These are phyloP conservation scores for Bradypodion ventrale DNA, from an alignment of 2,797 vertebrate genomes.

Conservation along the genomic window DNA sequence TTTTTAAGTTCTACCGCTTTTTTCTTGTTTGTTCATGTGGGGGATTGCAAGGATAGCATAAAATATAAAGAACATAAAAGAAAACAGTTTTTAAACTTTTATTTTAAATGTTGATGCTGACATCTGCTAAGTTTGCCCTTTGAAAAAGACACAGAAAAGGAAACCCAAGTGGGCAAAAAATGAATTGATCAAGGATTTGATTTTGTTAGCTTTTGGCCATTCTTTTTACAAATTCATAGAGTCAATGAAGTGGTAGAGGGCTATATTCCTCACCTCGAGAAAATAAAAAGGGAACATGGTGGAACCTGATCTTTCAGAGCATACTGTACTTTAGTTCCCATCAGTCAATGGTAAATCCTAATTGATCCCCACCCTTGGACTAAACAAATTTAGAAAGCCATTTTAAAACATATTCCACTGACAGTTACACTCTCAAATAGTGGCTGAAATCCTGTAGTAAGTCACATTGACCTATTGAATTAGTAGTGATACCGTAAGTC, in stretches of 20 bases:
- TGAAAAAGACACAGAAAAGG: neutral
- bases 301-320: neutral
- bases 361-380: too few species aligned
- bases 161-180: neutral
- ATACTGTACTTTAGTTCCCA: neutral
- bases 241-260: neutral
- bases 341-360: neutral
- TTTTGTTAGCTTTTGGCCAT: neutral
- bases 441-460: neutral
- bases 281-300: neutral
- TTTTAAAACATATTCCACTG: neutral
- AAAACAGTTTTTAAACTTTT: neutral
- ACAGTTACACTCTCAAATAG: neutral
- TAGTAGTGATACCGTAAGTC: too few species aligned
- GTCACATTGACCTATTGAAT: too few species aligned
- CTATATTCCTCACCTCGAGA: neutral
- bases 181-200: neutral
- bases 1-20: neutral
- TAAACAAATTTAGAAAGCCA: neutral
- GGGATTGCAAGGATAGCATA: neutral
- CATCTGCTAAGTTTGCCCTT: neutral
- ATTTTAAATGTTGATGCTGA: neutral
- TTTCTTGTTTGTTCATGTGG: neutral
- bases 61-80: constrained; percentile 2
- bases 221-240: neutral